Evolutionary conservation across 2,797 vertebrate genomes (phyloP), one percentile per base, ranked within the genome.

Genomic region (Manis javanica): DNA sequence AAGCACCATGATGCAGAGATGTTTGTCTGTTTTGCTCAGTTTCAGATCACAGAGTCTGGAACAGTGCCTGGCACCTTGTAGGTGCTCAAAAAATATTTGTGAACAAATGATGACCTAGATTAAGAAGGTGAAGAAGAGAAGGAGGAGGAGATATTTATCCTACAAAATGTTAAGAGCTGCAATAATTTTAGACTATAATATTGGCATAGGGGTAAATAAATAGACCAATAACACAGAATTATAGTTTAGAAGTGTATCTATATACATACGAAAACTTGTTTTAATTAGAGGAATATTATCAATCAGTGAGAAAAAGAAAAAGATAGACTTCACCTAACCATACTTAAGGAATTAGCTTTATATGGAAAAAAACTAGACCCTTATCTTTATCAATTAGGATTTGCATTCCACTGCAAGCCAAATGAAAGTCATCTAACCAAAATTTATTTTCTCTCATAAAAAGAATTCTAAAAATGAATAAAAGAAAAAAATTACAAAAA

Each of bases 381-480:
- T 46, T 42, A 37, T 37, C 61, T 91, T 19, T 53, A 34, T 34
- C 24, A 29, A 31, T 34, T 90, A 74, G 51, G 46, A 53, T 61
- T 74, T 66, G 34, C 55, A 71, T 74, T 82, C 24, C 3, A 2
- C 34, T 87, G 49, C 15, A 83, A 87, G 49, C 3, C 71, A 46
- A 16, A 23, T 15, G 21, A 46, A 39, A 53, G 13, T 34, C 26
- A 57, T 10, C 26, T 81, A 85, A 55, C 23, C 37, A 81, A 91
- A 81, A 85, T 63, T 86, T 59, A 21, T 89, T 66, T 96, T 95
- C 51, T 74, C 7, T 88, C 23, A 74, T 29, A 49, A 86, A 85
- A 88, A 85, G 18, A 86, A 83, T 64, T 46, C 12, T 51, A 68
- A 78, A 78, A 46, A 57, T 14, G 39, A 63, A 64, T n/a, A 49